phyloP scores from a whole-genome alignment of 2,113 vertebrate genomes.

The Peromyscus leucopus region DNA sequence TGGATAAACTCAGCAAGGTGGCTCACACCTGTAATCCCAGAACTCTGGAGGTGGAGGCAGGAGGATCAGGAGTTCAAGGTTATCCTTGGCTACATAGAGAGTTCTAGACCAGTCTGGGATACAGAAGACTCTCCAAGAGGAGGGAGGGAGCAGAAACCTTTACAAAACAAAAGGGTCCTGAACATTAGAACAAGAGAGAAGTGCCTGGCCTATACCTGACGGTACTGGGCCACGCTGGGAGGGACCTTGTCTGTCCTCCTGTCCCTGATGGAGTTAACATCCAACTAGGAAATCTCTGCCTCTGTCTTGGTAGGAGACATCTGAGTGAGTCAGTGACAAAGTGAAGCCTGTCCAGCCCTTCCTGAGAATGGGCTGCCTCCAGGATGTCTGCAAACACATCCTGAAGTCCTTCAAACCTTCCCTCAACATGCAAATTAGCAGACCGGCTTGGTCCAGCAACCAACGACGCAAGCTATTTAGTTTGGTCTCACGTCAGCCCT shows the following conservation, averaged over 20 bases:
- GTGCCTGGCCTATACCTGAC: not conserved
- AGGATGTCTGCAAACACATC: not conserved
- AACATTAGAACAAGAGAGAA: not conserved
- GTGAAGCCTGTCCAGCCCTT: not conserved
- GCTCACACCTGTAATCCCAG: not conserved
- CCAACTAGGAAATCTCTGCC: not conserved
- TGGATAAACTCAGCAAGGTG: not conserved
- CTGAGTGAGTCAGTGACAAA: not conserved
- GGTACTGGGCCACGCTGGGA: fast-evolving
- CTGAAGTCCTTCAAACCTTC: not conserved
- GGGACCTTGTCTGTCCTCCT: not conserved
- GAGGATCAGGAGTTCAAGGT: not conserved
- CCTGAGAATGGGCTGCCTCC: not conserved
- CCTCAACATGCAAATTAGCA: not conserved
- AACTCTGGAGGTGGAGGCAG: not conserved
- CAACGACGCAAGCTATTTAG: not conserved
- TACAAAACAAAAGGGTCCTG: not conserved
- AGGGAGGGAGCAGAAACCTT: not conserved
- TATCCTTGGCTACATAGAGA: not conserved
- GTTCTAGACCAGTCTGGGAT: not conserved
- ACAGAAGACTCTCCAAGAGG: not conserved
- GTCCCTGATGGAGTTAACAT: too few species aligned
- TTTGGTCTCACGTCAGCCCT: not conserved
- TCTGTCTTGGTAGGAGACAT: not conserved
- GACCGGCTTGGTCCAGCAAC: not conserved